Conservation (phyloP, 2,113 vertebrate species). For the Saguinus midas region DNA sequence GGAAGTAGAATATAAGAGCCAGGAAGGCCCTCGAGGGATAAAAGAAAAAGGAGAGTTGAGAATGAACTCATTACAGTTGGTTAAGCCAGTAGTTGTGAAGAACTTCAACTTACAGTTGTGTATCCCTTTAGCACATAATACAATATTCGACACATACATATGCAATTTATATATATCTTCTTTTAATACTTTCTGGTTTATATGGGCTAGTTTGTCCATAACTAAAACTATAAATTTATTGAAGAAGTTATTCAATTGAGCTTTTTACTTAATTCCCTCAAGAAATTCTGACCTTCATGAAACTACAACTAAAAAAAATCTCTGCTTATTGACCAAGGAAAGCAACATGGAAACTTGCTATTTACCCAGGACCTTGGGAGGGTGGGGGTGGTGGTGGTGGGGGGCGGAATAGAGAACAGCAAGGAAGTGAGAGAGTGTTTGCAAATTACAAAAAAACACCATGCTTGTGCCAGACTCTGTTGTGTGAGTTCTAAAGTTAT, state of each 20-base stretch:
- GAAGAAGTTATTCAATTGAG: neutral
- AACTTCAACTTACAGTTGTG: neutral
- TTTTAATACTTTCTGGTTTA: neutral
- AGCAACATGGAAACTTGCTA: neutral
- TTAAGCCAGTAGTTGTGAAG: neutral
- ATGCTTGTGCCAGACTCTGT: neutral
- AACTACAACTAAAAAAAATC: neutral
- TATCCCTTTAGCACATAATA: neutral
- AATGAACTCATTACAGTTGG: neutral
- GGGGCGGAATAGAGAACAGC: neutral
- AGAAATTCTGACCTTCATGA: neutral
- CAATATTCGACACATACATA: neutral
- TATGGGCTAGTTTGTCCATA: neutral
- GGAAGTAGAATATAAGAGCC: neutral
- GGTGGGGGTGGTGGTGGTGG: too few relatives aligned
- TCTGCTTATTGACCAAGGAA: neutral
- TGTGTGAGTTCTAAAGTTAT: neutral
- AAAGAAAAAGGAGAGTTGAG: neutral
- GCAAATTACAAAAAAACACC: neutral
- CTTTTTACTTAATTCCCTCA: conserved; percentile 1
- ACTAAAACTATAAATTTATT: neutral
- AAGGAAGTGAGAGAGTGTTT: neutral
- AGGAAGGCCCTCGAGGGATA: neutral
- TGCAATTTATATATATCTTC: neutral
- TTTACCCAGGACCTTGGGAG: neutral